These are phyloP conservation scores for Theocolax elegans DNA, from an alignment of 1,140 invertebrate species.

Conservation along the genomic window DNA sequence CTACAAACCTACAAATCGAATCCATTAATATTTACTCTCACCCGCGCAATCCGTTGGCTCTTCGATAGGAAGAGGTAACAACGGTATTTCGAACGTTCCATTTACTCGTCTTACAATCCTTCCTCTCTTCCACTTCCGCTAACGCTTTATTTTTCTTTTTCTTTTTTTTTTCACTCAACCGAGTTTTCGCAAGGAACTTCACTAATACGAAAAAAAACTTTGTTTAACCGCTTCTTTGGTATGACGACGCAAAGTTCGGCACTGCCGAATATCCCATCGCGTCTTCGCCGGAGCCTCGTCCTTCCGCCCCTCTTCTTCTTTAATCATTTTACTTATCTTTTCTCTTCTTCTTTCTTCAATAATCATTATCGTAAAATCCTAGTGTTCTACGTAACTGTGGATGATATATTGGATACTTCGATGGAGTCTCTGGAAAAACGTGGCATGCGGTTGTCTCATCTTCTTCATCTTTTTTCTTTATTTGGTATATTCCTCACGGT, in stretches of 20 bases:
- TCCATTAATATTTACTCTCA: slow-evolving; percentile 23
- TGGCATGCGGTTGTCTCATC: slow-evolving; percentile 33
- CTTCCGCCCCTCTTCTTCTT: slow-evolving; percentile 27
- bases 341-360: slow-evolving; percentile 2
- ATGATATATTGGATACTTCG: neutral
- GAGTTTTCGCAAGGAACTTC: slow-evolving; percentile 46
- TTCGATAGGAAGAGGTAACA: neutral
- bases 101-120: slow-evolving; percentile 8
- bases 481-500: slow-evolving; percentile 34
- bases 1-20: slow-evolving; percentile 29
- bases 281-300: slow-evolving; percentile 32
- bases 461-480: slow-evolving; percentile 24
- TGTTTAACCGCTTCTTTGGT: slow-evolving; percentile 62
- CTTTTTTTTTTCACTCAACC: too few species aligned
- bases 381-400: slow-evolving; percentile 2
- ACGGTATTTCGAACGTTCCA: slow-evolving; percentile 20
- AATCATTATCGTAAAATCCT: slow-evolving; percentile 21
- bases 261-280: slow-evolving; percentile 32
- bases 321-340: too few species aligned
- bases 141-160: too few species aligned
- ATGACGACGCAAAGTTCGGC: slow-evolving; percentile 53
- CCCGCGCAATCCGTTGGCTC: neutral
- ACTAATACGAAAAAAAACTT: slow-evolving; percentile 58
- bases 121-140: slow-evolving; percentile 25
- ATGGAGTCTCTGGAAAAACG: slow-evolving; percentile 24